Base-by-base conservation (phyloP, 2,888 invertebrate genomes). In the Gisinianus flammeolus region DNA sequence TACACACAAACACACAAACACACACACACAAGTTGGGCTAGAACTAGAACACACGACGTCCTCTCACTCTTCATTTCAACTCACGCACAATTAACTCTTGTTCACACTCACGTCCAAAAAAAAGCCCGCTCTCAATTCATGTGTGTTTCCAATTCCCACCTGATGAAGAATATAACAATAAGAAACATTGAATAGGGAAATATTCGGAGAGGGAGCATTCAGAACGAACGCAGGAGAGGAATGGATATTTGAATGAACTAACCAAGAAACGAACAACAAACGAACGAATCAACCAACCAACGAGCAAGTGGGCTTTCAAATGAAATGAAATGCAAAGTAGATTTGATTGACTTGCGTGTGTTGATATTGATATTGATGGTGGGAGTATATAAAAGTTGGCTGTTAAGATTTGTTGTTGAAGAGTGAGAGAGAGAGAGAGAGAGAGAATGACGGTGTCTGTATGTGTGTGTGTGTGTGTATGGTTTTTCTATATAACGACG, bases 71-170 rank as follows among this genome's bases (percentile, higher is more conserved):
- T 72, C 31, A 58, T 62, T 72, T 62, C n/a, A 22, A 52, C 52
- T 62, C 72, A 72, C 72, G 62, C 56, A 72, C 58, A 58, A 72
- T 72, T 62, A 72, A 56, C 62, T 72, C 19, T 22, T n/a, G 19
- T 10, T n/a, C 56, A 31, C 71, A 71, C 62, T 28, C 71, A 54
- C 54, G 30, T 26, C 54, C 6, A 44, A 44, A 44, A 10, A 44
- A 44, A 6, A 44, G 16, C 6, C 44, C 44, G 16, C 16, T 16
- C n/a, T n/a, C n/a, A n/a, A n/a, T n/a, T n/a, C n/a, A n/a, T n/a
- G n/a, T n/a, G n/a, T n/a, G n/a, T n/a, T n/a, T n/a, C n/a, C n/a
- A n/a, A n/a, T n/a, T n/a, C n/a, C n/a, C n/a, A n/a, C n/a, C n/a
- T n/a, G n/a, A n/a, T n/a, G n/a, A n/a, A n/a, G n/a, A n/a, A n/a